Evolutionary conservation across 64 coral and sea anemone species (phyloP), one percentile per base, ranked within the genome.

Genomic region (Porites lutea): DNA sequence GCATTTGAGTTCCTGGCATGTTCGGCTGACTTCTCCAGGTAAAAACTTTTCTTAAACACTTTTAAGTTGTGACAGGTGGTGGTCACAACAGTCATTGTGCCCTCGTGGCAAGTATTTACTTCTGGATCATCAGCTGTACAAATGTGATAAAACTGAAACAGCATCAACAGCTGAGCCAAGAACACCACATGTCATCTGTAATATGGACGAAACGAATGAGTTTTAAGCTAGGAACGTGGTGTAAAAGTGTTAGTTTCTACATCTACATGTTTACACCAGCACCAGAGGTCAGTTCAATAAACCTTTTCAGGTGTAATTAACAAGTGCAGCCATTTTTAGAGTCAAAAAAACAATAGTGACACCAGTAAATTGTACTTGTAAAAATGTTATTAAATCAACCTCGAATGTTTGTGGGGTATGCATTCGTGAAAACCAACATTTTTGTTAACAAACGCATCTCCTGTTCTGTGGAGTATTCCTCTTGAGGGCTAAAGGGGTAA

Each of bases 11-110:
- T 1, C 78, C 78, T 16, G 78, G 60, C 78, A 82, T 82, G 8
- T 15, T 16, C 37, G 82, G 82, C 43, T 88, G 70, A 76, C 86
- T 88, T 13, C 59, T 13, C 87, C 87, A 78, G 2, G 27, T 62
- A n/a, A 8, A 48, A 49, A 61, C 59, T 66, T 77, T 89, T 6
- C 49, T 8, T 4, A 20, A 22, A 22, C 87, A 87, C 19, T 53
- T 53, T 52, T 22, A 67, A 49, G 13, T 82, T 82, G 18, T 59
- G 12, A 54, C 78, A 60, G 52, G 2, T 23, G 2, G 52, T 82
- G 6, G 52, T 14, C 3, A 57, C 12, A 8, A 57, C 54, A 10
- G 54, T 12, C 54, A 57, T 57, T 8, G 54, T 57, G 12, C 54
- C 4, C 8, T 10, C 12, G 45, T 74, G 37, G 2, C 37, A 37